Evolutionary conservation across 2,113 vertebrate genomes (phyloP), one percentile per base, ranked within the genome.

Genomic region (Perca fluviatilis): DNA sequence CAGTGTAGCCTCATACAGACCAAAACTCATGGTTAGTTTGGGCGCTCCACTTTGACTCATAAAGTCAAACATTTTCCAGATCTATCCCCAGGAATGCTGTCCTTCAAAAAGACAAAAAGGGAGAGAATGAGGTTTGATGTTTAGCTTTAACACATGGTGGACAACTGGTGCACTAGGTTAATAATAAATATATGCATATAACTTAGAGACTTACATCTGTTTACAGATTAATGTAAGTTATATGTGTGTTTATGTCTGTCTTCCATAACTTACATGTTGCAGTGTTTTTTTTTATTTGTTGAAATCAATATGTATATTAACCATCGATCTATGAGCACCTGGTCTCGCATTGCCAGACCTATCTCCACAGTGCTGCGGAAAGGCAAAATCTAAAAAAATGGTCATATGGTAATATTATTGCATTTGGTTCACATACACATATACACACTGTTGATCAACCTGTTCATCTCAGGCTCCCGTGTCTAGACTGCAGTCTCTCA

Each of bases 401-500:
- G n/a, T 21, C n/a, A 11, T 33, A 30, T 54, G 33, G 15, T 30
- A 15, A 43, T 27, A 58, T 25, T 56, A 23, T 68, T 70, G 19
- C 51, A 74, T 46, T 25, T 46, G 18, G 18, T 67, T 27, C 18
- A 79, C 64, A 80, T 6, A 46, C 23, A 23, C 46, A 27, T 14
- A 27, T 15, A 16, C 25, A 79, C 13, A 23, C 30, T 40, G 49
- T 9, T 27, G 23, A 74, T 72, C 18, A 65, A 25, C 58, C 43
- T 14, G 15, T 9, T 64, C 10, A 49, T 62, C 57, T 36, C 33
- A 66, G 33, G 68, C 73, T 74, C 54, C 47, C 25, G 40, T 25
- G 60, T 88, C 79, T 76, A 83, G 76, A 79, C 83, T 65, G 25
- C 25, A 51, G 79, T 63, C 50, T 80, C 49, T 58, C 30, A 49